Evolutionary conservation across 2,888 invertebrate species (phyloP).

Genomic region (Lordiphosa andalusiaca): DNA sequence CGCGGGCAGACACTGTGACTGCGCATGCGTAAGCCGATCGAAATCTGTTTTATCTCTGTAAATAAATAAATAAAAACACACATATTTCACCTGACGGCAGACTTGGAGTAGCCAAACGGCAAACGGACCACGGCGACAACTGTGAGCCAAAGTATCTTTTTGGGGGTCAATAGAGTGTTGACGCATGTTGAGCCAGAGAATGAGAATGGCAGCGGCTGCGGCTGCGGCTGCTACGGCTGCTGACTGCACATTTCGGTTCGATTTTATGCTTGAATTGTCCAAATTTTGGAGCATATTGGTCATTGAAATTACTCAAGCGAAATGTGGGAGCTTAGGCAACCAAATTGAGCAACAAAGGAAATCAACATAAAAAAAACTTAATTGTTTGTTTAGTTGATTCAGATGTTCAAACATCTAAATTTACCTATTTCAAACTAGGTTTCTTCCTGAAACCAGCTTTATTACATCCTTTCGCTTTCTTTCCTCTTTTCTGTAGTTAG

Average conservation of each 20-base stretch:
- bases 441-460: too few relatives aligned
- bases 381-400: too few relatives aligned
- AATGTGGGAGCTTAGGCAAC: too few relatives aligned
- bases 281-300: not conserved
- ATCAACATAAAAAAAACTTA: too few relatives aligned
- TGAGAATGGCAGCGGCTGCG: conserved; percentile 2
- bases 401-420: too few relatives aligned
- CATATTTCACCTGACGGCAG: conserved; percentile 5
- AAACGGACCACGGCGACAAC: not conserved
- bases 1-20: conserved; percentile 44
- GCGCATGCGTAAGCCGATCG: conserved; percentile 63
- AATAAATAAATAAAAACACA: conserved; percentile 8
- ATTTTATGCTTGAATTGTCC: conserved; percentile 9
- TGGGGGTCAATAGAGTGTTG: too few relatives aligned
- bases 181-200: not conserved
- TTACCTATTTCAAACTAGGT: too few relatives aligned
- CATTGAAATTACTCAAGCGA: not conserved
- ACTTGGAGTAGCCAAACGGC: conserved; percentile 14
- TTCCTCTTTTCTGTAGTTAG: too few relatives aligned
- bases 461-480: too few relatives aligned
- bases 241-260: conserved; percentile 9
- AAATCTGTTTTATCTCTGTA: conserved; percentile 19
- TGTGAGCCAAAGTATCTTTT: not conserved
- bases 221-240: conserved; percentile 1
- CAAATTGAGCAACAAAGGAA: too few relatives aligned